These are phyloP conservation scores for Orius insidiosus DNA, from an alignment of 1,140 invertebrate species.

Conservation along the genomic window DNA sequence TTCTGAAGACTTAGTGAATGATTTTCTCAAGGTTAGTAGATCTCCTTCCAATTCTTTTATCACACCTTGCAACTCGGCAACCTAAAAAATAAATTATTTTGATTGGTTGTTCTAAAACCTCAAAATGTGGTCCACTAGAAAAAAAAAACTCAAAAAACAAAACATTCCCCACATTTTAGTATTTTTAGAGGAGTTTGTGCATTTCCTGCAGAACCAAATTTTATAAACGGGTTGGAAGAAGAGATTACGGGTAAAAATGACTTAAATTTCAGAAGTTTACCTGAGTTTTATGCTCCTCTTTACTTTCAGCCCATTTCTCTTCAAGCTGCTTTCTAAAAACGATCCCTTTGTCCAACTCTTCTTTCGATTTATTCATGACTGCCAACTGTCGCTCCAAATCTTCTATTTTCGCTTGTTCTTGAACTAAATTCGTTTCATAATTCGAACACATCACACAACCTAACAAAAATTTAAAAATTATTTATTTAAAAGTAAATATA, in stretches of 20 bases:
- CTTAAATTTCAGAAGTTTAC: no score
- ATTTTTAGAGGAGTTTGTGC: no score
- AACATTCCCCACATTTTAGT: no score
- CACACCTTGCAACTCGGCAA: constrained; percentile 30
- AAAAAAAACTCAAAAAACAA: no score
- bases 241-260: no score
- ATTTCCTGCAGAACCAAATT: no score
- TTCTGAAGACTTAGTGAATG: constrained; percentile 40
- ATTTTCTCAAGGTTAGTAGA: constrained; percentile 40
- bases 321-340: constrained; percentile 65
- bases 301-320: constrained; percentile 64
- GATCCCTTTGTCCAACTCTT: constrained; percentile 46
- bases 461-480: no score
- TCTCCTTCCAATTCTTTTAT: constrained; percentile 40
- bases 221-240: no score
- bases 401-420: constrained; percentile 40
- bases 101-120: no score
- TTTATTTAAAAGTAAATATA: no score
- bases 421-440: constrained; percentile 49
- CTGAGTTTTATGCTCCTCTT: constrained; percentile 59
- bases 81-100: constrained; percentile 20
- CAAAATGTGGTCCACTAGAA: no score
- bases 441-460: constrained; percentile 54
- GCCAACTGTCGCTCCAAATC: constrained; percentile 42
- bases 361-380: constrained; percentile 36